These are phyloP conservation scores for Agrochola lota DNA, from an alignment of 2,888 invertebrate species.

Conservation along the genomic window DNA sequence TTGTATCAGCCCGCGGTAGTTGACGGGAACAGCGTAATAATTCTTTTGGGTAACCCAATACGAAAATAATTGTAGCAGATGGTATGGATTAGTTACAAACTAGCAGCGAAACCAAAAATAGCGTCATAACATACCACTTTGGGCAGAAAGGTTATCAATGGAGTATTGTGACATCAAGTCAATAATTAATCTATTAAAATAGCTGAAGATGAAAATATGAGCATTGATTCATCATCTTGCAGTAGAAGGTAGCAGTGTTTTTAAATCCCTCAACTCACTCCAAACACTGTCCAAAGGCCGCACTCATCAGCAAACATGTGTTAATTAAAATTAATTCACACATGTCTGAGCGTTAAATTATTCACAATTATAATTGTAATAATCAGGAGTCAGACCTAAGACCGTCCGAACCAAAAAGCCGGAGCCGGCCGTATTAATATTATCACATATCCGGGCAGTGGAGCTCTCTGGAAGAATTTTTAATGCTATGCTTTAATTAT, in stretches of 20 bases:
- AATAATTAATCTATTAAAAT: not conserved
- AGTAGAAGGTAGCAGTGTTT: not conserved
- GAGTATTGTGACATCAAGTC: no score
- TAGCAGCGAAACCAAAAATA: not conserved
- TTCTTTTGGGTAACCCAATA: conserved; percentile 3
- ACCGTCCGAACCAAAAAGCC: conserved; percentile 73
- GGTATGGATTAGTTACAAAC: not conserved
- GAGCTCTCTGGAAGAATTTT: conserved; percentile 89
- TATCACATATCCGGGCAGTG: conserved; percentile 88
- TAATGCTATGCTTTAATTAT: conserved; percentile 90
- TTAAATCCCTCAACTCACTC: not conserved
- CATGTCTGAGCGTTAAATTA: conserved; percentile 67
- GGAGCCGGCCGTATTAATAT: conserved; percentile 85
- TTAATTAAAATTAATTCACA: conserved; percentile 69
- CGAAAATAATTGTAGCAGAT: not conserved
- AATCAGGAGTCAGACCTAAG: conserved; percentile 68
- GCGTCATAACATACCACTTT: not conserved
- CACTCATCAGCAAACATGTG: conserved; percentile 60
- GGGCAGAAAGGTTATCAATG: not conserved
- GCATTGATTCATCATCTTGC: not conserved
- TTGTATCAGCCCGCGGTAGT: conserved; percentile 25
- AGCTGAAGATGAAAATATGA: not conserved
- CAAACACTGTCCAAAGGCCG: conserved; percentile 27
- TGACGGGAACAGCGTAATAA: conserved; percentile 12
- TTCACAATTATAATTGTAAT: conserved; percentile 70